These are phyloP conservation scores for Diadophis punctatus DNA, from an alignment of 2,113 vertebrate species.

Conservation along the genomic window DNA sequence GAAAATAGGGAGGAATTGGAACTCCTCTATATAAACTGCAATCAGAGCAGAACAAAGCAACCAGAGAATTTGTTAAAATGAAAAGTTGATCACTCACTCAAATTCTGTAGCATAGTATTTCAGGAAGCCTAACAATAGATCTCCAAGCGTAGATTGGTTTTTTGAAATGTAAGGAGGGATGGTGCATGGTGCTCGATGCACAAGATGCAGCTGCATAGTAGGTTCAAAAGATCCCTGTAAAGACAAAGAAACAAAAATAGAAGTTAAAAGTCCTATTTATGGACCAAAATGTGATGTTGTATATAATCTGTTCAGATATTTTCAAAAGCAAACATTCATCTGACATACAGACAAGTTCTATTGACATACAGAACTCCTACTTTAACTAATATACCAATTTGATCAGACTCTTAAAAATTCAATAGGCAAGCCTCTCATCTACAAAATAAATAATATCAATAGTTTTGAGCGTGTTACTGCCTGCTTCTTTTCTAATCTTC, in stretches of 20 bases:
- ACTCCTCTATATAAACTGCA: neutral
- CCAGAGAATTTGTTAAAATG: neutral
- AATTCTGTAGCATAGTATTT: conserved; percentile 90
- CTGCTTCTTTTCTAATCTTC: neutral
- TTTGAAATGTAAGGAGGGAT: conserved; percentile 83
- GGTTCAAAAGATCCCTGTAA: conserved; percentile 85
- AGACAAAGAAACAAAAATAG: conserved; percentile 47
- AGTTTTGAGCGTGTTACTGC: neutral
- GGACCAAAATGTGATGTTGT: neutral
- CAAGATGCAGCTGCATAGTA: conserved; percentile 79
- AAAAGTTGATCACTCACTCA: conserved; percentile 77
- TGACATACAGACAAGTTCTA: neutral
- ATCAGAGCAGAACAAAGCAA: neutral
- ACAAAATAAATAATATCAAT: neutral
- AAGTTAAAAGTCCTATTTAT: conserved; percentile 20
- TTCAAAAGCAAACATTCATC: neutral
- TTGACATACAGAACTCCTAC: neutral
- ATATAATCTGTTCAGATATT: conserved; percentile 6
- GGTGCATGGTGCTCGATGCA: conserved; percentile 77
- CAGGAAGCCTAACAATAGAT: conserved; percentile 90
- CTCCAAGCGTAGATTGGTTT: conserved; percentile 86
- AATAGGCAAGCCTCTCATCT: neutral
- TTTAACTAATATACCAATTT: neutral
- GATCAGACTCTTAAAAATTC: neutral
- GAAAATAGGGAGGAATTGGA: neutral